These are phyloP conservation scores for Xiphophorus hellerii DNA, from an alignment of 2,113 vertebrate species.

Conservation along the genomic window DNA sequence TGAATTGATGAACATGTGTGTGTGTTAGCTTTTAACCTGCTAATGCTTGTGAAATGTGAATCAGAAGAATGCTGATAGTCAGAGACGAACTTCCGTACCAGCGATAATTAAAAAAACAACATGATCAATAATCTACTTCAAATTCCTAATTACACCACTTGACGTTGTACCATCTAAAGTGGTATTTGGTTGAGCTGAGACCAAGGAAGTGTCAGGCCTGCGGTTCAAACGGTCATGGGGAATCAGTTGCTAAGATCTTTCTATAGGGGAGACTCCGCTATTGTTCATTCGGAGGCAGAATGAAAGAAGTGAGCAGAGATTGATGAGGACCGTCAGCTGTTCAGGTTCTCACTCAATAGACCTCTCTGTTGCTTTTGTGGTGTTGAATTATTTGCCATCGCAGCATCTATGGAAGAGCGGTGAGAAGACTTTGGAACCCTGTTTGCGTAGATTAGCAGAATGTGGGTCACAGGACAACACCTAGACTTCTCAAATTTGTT, in stretches of 20 bases:
- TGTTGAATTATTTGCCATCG: conserved; percentile 76
- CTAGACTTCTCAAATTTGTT: conserved; percentile 17
- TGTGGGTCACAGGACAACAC: conserved; percentile 28
- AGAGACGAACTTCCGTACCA: neutral
- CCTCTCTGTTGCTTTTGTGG: conserved; percentile 69
- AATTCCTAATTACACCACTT: too few species aligned
- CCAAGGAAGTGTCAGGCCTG: conserved; percentile 40
- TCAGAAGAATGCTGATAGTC: neutral
- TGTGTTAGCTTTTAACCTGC: neutral
- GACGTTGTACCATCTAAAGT: too few species aligned
- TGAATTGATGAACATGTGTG: neutral
- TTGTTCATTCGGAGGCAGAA: conserved; percentile 47
- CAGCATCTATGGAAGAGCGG: conserved; percentile 64
- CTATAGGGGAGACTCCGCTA: conserved; percentile 52
- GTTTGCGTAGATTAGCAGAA: conserved; percentile 51
- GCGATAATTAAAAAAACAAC: too few species aligned
- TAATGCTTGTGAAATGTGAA: neutral
- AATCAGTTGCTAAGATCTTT: conserved; percentile 76
- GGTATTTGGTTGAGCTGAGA: conserved; percentile 11
- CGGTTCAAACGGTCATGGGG: conserved; percentile 31
- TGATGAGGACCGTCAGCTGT: conserved; percentile 74
- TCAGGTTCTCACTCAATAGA: conserved; percentile 61
- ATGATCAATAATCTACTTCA: too few species aligned
- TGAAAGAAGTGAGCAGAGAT: conserved; percentile 69
- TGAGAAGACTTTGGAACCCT: conserved; percentile 55